A percentile compares a stretch with the other conserved stretches of the same genome.
phyloP scores from a whole-genome alignment of 2,113 vertebrate species.

The Erythrocercus mccallii region DNA sequence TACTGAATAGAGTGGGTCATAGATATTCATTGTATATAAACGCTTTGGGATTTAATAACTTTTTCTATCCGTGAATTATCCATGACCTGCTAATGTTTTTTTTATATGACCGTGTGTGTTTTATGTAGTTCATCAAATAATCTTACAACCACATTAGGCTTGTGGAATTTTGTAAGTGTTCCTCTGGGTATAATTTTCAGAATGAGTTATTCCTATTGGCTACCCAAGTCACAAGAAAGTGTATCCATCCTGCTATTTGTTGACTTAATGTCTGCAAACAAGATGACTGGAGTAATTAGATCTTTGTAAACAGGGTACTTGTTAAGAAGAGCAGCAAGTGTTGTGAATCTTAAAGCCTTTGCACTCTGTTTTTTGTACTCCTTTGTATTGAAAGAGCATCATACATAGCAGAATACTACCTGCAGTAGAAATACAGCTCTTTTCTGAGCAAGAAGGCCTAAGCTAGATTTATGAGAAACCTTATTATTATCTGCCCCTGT shows the following conservation, averaged over 20 bases:
- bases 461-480: background rate
- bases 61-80: constrained; percentile 21
- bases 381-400: background rate
- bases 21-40: background rate
- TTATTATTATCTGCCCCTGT: background rate
- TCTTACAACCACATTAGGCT: background rate
- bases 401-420: background rate
- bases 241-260: background rate
- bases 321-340: background rate
- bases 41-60: background rate
- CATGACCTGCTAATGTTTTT: constrained; percentile 34
- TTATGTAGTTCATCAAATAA: constrained; percentile 21
- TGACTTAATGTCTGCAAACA: background rate
- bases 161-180: constrained; percentile 4
- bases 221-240: background rate
- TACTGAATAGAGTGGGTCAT: background rate
- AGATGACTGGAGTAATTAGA: background rate
- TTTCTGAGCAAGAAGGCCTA: background rate
- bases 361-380: background rate
- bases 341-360: background rate
- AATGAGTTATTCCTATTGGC: background rate
- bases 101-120: background rate
- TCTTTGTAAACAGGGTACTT: background rate
- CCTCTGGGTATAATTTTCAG: background rate
- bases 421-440: background rate